Evolutionary conservation across 2,888 invertebrate species (phyloP).

Genomic region (Andrena hattorfiana): DNA sequence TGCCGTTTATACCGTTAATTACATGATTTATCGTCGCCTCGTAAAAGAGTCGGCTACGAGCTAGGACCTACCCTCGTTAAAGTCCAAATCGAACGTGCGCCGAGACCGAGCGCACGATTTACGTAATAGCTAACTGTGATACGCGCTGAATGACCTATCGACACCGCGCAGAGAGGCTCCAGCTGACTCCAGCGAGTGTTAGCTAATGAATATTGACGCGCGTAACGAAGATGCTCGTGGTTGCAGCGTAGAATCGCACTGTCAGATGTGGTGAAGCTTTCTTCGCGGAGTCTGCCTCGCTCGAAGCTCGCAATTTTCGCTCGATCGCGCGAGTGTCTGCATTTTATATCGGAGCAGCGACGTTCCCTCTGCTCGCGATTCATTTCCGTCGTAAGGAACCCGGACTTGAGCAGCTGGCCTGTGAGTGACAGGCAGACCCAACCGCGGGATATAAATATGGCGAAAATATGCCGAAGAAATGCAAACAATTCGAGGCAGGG

Average conservation of each 20-base stretch:
- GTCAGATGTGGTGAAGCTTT: slow-evolving; percentile 2
- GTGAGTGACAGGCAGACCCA: slow-evolving; percentile 76
- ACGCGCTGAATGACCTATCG: slow-evolving; percentile 51
- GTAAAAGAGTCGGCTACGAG: slow-evolving; percentile 32
- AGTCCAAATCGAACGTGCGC: slow-evolving; percentile 25
- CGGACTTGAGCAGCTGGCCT: slow-evolving; percentile 63
- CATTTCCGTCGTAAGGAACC: slow-evolving; percentile 42
- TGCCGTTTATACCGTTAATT: slow-evolving; percentile 62
- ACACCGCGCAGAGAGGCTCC: slow-evolving; percentile 2
- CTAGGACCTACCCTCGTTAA: slow-evolving; percentile 47
- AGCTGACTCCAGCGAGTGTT: not conserved
- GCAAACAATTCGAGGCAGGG: slow-evolving; percentile 81
- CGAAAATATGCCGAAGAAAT: slow-evolving; percentile 81
- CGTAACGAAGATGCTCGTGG: not conserved
- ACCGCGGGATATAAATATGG: slow-evolving; percentile 81
- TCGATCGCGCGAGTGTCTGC: slow-evolving; percentile 50
- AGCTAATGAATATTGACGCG: slow-evolving; percentile 21
- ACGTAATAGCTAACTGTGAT: slow-evolving; percentile 60
- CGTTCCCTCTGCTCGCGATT: slow-evolving; percentile 57
- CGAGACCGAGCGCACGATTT: slow-evolving; percentile 44
- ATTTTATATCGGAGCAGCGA: slow-evolving; percentile 64
- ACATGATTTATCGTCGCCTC: slow-evolving; percentile 57
- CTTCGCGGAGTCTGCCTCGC: not conserved
- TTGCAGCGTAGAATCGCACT: not conserved
- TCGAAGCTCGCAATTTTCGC: slow-evolving; percentile 22